Evolutionary conservation across 2,113 vertebrate species (phyloP).

Genomic region (Trematocara stigmaticum): DNA sequence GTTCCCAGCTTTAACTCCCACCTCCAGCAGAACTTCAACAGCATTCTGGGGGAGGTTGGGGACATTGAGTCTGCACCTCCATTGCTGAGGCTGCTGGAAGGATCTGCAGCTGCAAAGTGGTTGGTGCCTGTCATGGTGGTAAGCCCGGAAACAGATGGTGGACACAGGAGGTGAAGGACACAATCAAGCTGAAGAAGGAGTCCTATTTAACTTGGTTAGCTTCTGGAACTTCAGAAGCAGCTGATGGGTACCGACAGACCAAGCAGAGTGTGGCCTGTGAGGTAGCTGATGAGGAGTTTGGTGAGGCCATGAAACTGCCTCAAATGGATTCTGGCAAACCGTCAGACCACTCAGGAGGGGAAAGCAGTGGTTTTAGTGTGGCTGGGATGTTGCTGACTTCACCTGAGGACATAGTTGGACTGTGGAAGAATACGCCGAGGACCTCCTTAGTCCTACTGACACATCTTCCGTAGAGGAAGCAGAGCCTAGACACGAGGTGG

Average conservation of each 20-base stretch:
- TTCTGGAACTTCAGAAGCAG: not conserved
- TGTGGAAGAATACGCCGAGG: not conserved
- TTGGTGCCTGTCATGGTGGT: not conserved
- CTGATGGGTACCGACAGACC: not conserved
- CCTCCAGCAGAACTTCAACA: not conserved
- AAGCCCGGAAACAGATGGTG: not conserved
- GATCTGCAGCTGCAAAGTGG: not conserved
- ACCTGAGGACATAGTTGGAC: not conserved
- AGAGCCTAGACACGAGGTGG: not conserved
- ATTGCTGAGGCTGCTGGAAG: not conserved
- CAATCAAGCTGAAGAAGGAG: not conserved
- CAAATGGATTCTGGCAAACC: not conserved
- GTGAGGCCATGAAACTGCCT: not conserved
- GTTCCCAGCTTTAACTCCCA: not conserved
- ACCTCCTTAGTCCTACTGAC: not conserved
- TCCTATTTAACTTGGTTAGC: not conserved
- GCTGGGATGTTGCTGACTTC: not conserved
- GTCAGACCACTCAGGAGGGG: not conserved
- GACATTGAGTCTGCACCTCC: not conserved
- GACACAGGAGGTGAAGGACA: not conserved
- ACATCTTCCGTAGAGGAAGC: not conserved
- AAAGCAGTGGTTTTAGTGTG: not conserved
- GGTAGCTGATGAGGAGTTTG: not conserved
- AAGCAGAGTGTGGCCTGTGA: not conserved
- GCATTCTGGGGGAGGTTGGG: not conserved